These are phyloP conservation scores for Subacronicta megacephala DNA, from an alignment of 2,888 invertebrate species.

Conservation along the genomic window DNA sequence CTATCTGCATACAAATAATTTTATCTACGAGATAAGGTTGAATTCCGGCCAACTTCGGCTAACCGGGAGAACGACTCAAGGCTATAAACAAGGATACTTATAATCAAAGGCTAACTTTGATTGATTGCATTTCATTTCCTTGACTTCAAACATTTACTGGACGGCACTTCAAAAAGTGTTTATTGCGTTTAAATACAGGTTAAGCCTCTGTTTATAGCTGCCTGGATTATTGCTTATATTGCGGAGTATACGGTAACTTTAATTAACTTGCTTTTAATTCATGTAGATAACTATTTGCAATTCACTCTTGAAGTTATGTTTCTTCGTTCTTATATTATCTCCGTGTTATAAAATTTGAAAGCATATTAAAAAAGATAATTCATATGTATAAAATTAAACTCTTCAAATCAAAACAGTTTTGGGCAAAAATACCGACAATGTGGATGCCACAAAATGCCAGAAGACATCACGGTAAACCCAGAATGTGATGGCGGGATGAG, in stretches of 20 bases:
- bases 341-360: no score
- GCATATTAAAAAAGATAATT: no score
- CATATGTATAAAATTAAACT: no score
- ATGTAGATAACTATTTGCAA: not conserved
- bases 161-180: constrained; percentile 38
- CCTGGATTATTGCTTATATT: constrained; percentile 9
- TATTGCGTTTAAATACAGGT: constrained; percentile 38
- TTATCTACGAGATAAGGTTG: constrained; percentile 26
- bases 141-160: constrained; percentile 44
- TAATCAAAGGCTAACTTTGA: constrained; percentile 61
- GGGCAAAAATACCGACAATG: no score
- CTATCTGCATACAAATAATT: constrained; percentile 2
- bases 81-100: constrained; percentile 44
- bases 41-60: constrained; percentile 21
- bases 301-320: not conserved
- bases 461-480: no score
- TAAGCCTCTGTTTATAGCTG: constrained; percentile 14
- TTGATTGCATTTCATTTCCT: constrained; percentile 59
- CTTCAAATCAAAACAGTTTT: no score
- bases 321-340: no score
- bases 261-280: constrained; percentile 19
- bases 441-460: no score
- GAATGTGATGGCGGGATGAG: no score
- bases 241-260: constrained; percentile 2
- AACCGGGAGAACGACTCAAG: constrained; percentile 19